A percentile compares a stretch with the other conserved stretches of the same genome.
phyloP scores from a whole-genome alignment of 2,888 invertebrate genomes.

The Megamerina dolium region DNA sequence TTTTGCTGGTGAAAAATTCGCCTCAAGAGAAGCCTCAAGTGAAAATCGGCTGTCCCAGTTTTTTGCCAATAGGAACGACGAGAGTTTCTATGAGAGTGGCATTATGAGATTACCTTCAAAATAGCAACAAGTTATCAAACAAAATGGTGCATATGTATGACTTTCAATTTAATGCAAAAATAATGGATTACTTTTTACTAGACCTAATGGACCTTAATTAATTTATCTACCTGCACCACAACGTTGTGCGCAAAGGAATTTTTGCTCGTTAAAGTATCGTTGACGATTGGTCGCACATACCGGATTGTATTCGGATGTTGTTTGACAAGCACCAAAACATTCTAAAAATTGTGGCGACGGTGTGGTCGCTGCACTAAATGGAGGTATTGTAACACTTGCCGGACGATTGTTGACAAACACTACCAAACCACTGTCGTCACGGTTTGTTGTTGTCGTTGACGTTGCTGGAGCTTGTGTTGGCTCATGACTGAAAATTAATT shows the following conservation, averaged over 20 bases:
- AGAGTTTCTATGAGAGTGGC: too few species aligned
- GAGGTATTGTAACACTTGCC: conserved; percentile 25
- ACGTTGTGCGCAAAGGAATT: conserved; percentile 39
- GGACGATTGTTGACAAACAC: conserved; percentile 37
- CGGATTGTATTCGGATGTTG: conserved; percentile 46
- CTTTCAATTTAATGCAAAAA: too few species aligned
- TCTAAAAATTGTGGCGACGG: conserved; percentile 29
- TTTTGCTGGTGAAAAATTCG: too few species aligned
- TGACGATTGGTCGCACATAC: conserved; percentile 42
- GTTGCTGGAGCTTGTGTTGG: neutral
- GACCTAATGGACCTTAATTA: neutral
- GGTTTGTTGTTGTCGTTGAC: neutral
- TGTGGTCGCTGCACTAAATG: conserved; percentile 28
- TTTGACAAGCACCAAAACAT: conserved; percentile 39
- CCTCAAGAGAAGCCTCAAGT: too few species aligned
- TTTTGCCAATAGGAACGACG: too few species aligned
- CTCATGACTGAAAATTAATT: conserved; percentile 13
- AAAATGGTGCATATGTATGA: too few species aligned
- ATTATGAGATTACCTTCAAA: too few species aligned
- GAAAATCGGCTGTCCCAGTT: too few species aligned
- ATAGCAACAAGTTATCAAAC: too few species aligned
- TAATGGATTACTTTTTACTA: too few species aligned
- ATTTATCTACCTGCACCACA: conserved; percentile 43
- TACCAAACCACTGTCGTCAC: conserved; percentile 5
- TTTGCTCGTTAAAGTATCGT: conserved; percentile 40